A percentile compares a stretch with the other conserved stretches of the same genome.
Evolutionary conservation across 2,888 invertebrate genomes (phyloP).

Genomic region (Drosophila dives): DNA sequence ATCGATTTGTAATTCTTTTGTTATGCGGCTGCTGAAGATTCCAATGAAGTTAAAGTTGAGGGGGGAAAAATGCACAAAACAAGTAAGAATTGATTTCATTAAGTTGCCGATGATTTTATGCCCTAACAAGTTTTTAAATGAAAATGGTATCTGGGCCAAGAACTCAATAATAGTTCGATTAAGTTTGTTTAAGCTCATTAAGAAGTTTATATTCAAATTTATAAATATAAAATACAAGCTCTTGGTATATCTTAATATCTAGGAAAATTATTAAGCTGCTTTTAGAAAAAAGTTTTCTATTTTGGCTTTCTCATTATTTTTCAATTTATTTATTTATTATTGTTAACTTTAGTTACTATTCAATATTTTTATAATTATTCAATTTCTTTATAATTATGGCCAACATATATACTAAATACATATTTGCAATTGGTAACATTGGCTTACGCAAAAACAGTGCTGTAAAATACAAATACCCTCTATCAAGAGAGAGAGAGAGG

Average conservation of each 20-base stretch:
- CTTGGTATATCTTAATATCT: not conserved
- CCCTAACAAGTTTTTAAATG: not conserved
- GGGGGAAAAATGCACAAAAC: not conserved
- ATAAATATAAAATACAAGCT: not conserved
- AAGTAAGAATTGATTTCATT: not conserved
- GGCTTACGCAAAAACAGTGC: not conserved
- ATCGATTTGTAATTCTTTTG: conserved; percentile 72
- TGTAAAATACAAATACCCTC: not conserved
- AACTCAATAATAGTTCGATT: not conserved
- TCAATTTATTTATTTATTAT: not conserved
- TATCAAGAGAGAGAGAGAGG: not conserved
- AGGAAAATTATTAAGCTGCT: not conserved
- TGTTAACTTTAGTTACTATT: not conserved
- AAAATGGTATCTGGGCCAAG: not conserved
- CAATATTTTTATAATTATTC: not conserved
- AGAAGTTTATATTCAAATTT: not conserved
- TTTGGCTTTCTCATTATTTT: not conserved
- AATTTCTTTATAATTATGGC: not conserved
- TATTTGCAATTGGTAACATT: not conserved
- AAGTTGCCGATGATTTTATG: not conserved
- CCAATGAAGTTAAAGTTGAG: conserved; percentile 27
- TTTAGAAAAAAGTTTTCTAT: not conserved
- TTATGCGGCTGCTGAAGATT: conserved; percentile 42
- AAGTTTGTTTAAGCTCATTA: not conserved
- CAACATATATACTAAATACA: not conserved